Evolutionary conservation across 2,888 invertebrate species (phyloP), one percentile per base, ranked within the genome.

Genomic region (Bruchidius siliquastri): DNA sequence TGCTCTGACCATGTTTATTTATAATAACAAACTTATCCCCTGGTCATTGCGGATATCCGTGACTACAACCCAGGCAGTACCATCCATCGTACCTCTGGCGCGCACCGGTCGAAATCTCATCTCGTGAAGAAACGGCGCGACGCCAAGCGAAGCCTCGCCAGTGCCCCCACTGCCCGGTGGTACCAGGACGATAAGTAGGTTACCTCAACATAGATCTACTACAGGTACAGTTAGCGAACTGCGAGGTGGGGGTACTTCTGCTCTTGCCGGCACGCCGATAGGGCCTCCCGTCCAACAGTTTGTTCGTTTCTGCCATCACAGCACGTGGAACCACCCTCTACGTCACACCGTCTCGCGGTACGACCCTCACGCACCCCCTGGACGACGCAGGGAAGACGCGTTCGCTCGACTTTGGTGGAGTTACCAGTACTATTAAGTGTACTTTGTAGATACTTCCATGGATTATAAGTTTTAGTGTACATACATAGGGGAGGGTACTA

Each of bases 151-250:
- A 49, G 49, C 49, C 49, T 49, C 49, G 49, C 18, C 49, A 49
- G 77, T 77, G 75, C 80, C 83, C 83, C 84, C 84, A 80, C 83
- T 74, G 49, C 49, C 49, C 49, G 49, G 13, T 18, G 18, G 49
- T 49, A 49, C 49, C 81, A 79, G 21, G 20, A 76, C 76, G 72
- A 75, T 83, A 86, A 85, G 85, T 85, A 85, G 86, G 86, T 86
- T 86, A 86, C 82, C 83, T 81, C 82, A 78, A 84, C 84, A 83
- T 84, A 82, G 83, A 83, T 84, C 84, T 86, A 86, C 86, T 85
- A 85, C 86, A 84, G 84, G 85, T 86, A 86, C 86, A 85, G 86
- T 86, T 86, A 86, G 74, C 78, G 73, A 13, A 21, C 13, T 22
- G 21, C 20, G 73, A 75, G 76, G 77, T 77, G 80, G 80, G 81